Evolutionary conservation across 2,888 invertebrate species (phyloP), one percentile per base, ranked within the genome.

Genomic region (Nomada ferruginata): DNA sequence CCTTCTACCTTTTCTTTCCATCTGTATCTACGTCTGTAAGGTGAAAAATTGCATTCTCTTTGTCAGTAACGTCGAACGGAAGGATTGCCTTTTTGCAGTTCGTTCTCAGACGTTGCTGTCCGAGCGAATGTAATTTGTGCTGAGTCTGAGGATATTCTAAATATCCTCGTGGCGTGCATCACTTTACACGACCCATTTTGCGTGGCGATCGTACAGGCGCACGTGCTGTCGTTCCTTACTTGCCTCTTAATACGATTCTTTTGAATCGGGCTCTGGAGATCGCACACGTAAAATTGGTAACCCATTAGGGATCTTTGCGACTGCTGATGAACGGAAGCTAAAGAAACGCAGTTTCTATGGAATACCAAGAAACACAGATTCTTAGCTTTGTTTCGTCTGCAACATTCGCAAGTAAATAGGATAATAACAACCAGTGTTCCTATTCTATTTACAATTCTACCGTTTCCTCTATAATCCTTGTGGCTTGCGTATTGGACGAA

Each of bases 261-360:
- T 0, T 2, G 18, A 57, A 23, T 76, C 53, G 82, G 76, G 76
- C 76, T 59, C n/a, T 29, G 82, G 71, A 64, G 71, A 36, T 71
- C 68, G 20, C 20, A 72, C 74, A 53, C 36, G 60, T 53, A 60
- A 83, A 70, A 60, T 42, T 15, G 71, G 83, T 77, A 71, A 13
- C 72, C 74, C 50, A 68, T 36, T 9, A 83, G 64, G 83, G 72
- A 61, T 20, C 74, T 83, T 64, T 42, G 82, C 82, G 71, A 64
- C 15, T 70, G 64, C 36, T 18, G 69, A 11, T 26, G 70, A 71
- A 52, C 26, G 52, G 44, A 72, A 78, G 71, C 71, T 20, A 50
- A 5, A 26, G 15, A 36, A 68, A 74, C 53, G 2, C 29, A 29
- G 65, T 36, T 55, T 68, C 60, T 9, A 36, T 29, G 69, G 61